phyloP scores from a whole-genome alignment of 2,888 invertebrate genomes.

The Agriotes lineatus region DNA sequence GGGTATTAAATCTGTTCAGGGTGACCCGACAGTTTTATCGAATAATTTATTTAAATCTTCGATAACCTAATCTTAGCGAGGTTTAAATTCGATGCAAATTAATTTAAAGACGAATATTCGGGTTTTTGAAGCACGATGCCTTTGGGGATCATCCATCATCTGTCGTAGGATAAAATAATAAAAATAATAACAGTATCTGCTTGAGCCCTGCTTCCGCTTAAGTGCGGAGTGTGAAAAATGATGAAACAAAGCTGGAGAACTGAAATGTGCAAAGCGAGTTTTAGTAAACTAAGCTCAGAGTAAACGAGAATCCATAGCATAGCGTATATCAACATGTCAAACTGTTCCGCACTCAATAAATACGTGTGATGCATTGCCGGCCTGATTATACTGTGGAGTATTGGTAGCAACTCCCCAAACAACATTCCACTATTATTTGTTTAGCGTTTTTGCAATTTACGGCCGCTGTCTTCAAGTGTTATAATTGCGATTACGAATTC shows the following conservation, averaged over 20 bases:
- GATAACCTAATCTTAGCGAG: too few relatives aligned
- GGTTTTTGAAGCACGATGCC: too few relatives aligned
- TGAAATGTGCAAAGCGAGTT: constrained; percentile 19
- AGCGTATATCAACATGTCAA: constrained; percentile 50
- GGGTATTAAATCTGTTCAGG: too few relatives aligned
- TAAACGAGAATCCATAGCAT: constrained; percentile 38
- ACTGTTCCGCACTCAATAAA: constrained; percentile 52
- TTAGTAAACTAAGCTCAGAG: constrained; percentile 19
- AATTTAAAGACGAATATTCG: too few relatives aligned
- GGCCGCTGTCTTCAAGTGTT: constrained; percentile 1
- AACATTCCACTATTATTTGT: constrained; percentile 9
- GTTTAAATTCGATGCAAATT: too few relatives aligned
- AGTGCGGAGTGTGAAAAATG: neutral
- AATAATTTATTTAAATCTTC: too few relatives aligned
- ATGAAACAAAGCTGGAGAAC: constrained; percentile 10
- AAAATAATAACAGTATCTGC: too few relatives aligned
- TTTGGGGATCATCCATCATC: too few relatives aligned
- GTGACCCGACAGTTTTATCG: too few relatives aligned
- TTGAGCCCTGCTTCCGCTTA: neutral
- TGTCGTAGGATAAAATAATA: too few relatives aligned
- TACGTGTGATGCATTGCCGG: constrained; percentile 46
- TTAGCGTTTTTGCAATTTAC: constrained; percentile 24
- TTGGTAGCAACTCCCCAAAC: constrained; percentile 37
- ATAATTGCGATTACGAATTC: constrained; percentile 30
- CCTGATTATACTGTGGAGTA: constrained; percentile 47